Evolutionary conservation across 2,888 invertebrate genomes (phyloP).

Genomic region (Crossocerus cetratus): DNA sequence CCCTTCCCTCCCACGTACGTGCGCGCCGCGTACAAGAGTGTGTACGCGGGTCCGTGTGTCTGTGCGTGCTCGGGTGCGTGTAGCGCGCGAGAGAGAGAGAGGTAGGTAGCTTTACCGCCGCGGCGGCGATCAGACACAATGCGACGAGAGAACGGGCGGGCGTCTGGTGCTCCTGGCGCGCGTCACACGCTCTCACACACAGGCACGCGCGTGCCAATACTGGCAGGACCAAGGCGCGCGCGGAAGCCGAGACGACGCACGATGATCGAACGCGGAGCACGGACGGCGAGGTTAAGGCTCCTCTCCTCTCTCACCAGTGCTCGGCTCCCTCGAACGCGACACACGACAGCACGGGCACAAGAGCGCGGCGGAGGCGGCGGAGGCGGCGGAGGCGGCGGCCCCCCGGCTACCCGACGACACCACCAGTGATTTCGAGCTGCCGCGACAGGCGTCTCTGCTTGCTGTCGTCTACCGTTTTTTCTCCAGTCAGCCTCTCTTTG

Average conservation of each 20-base stretch:
- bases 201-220: constrained; percentile 27
- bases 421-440: too few relatives aligned
- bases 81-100: constrained; percentile 1
- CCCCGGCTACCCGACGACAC: too few relatives aligned
- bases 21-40: not conserved
- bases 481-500: constrained; percentile 4
- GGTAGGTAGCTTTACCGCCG: not conserved
- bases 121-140: constrained; percentile 6
- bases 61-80: not conserved
- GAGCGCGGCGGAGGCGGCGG: constrained; percentile 6
- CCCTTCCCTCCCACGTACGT: constrained; percentile 32
- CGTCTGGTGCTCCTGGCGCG: constrained; percentile 16
- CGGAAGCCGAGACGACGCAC: constrained; percentile 47
- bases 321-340: not conserved
- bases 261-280: constrained; percentile 41
- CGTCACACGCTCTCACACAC: constrained; percentile 23
- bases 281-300: constrained; percentile 41
- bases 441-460: too few relatives aligned
- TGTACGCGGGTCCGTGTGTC: too few relatives aligned
- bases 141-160: not conserved
- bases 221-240: constrained; percentile 28
- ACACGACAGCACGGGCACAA: constrained; percentile 6
- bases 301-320: constrained; percentile 9
- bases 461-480: not conserved
- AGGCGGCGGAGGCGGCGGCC: constrained; percentile 6